Base-by-base conservation (phyloP, 92 coral and sea anemone genomes). In the Diadumene lineata region DNA sequence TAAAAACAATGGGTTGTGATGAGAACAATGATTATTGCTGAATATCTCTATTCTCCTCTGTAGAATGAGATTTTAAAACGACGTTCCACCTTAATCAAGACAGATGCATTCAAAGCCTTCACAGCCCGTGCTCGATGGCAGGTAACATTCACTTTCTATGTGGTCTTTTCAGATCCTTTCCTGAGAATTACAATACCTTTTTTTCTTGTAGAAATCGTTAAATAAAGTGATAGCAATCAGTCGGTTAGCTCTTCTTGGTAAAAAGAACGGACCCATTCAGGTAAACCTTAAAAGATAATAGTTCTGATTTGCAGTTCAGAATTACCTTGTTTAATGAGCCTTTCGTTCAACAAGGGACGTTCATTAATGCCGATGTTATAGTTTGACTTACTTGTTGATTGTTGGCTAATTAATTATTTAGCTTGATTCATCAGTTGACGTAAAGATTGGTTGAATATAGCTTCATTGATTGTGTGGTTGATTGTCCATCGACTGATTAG, bases 41-140 rank as follows among this genome's bases (percentile, higher is more conserved):
- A 60, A 60, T 53, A 3, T 21, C 19, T 53, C n/a, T 58, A 22
- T 58, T 58, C 7, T 25, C 8, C 2, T 2, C 13, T 28, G 34
- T 72, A 89, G 75, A 43, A 71, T 50, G 76, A 75, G 32, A 53
- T 55, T 28, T 67, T 56, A 57, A 84, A 78, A 79, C 78, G 98
- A 58, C 72, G 92, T 31, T 75, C 85, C 11, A 93, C 98, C 25
- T 69, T 87, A 58, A 93, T 93, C 73, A 90, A 89, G 60, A 93
- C 98, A 0, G 86, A 86, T 32, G 69, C 90, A 33, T 90, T 93
- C 77, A 88, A 82, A 76, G 88, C 88, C 70, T 93, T 93, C 68
- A 87, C 90, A 16, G 98, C 98, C n/a, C 79, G 98, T 43, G 89
- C 88, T 34, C 81, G 96, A 27, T 93, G 98, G 98, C 92, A 90